These are phyloP conservation scores for Drosophila tsacasi DNA, from an alignment of 1,140 invertebrate species.

Conservation along the genomic window DNA sequence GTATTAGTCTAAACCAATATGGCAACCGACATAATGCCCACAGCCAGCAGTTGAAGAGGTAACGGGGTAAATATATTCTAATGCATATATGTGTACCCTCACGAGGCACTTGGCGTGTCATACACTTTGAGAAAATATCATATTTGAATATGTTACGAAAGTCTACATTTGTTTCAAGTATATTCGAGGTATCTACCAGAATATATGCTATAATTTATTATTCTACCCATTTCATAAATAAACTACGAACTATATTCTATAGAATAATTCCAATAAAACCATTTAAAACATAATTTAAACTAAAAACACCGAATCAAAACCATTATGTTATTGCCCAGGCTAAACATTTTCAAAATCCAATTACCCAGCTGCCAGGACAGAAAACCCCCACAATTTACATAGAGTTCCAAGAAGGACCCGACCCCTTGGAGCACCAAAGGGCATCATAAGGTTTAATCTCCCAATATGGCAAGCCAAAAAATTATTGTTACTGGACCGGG, in stretches of 20 bases:
- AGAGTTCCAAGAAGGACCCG: constrained; percentile 20
- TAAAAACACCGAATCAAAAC: neutral
- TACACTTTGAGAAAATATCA: constrained; percentile 10
- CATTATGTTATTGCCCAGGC: neutral
- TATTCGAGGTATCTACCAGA: neutral
- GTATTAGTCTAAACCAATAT: constrained; percentile 63
- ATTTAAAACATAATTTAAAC: neutral
- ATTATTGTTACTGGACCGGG: constrained; percentile 27
- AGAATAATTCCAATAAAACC: neutral
- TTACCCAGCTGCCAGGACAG: constrained; percentile 14
- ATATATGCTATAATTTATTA: neutral
- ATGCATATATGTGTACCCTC: constrained; percentile 27
- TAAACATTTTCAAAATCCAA: constrained; percentile 29
- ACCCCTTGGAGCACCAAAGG: constrained; percentile 18
- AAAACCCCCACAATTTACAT: constrained; percentile 11
- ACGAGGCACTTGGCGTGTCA: neutral
- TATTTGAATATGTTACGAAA: neutral
- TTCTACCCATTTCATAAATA: neutral
- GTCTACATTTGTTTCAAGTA: neutral
- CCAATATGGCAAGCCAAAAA: constrained; percentile 43
- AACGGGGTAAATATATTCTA: constrained; percentile 43
- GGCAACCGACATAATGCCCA: constrained; percentile 62
- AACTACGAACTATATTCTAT: neutral
- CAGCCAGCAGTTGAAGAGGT: constrained; percentile 17
- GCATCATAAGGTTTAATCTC: constrained; percentile 45